Base-by-base conservation (phyloP, 2,888 invertebrate genomes). In the Synergus umbraculus region DNA sequence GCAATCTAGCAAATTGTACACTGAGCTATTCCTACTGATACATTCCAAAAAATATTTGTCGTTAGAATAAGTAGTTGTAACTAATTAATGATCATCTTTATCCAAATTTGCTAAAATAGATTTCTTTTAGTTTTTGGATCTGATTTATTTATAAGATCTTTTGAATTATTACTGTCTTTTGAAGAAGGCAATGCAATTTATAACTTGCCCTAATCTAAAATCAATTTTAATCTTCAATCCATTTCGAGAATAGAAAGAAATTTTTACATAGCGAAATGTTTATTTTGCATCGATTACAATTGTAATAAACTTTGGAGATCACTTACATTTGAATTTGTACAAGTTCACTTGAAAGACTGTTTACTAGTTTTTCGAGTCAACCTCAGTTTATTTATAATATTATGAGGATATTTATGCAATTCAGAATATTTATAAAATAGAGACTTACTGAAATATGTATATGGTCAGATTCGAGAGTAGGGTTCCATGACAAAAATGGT, bases 151-250 rank as follows among this genome's bases (percentile, higher is more conserved):
- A 54, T 54, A 13, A 58, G n/a, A 18, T 18, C 87, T 88, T 85
- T 90, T 90, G 88, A 88, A 86, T 88, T 83, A 87, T 73, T 46
- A 3, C 2, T 29, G 10, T 44, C 85, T 84, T 85, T 85, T 81
- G 86, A 87, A 88, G 13, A 29, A 13, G 5, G 22, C 12, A 63
- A 29, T 63, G 4, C 10, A 63, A 13, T 29, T 63, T 7, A 29
- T 22, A 54, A 1, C 63, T 29, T 29, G 29, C 29, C 29, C 29
- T 29, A 60, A 63, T 63, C 29, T 63, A 2, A 63, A 63, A 58
- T 58, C 9, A 10, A 18, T 58, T 18, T 18, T 4, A 63, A 22
- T 63, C 13, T 29, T 63, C 29, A 10, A 29, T 29, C 3, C 12
- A 29, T 63, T 63, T 63, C 29, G 5, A 63, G 12, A 63, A 63